Percentiles rank a stretch among this genome's conserved stretches.
phyloP scores from a whole-genome alignment of 1,140 invertebrate genomes.

The Drosophila subpulchrella region DNA sequence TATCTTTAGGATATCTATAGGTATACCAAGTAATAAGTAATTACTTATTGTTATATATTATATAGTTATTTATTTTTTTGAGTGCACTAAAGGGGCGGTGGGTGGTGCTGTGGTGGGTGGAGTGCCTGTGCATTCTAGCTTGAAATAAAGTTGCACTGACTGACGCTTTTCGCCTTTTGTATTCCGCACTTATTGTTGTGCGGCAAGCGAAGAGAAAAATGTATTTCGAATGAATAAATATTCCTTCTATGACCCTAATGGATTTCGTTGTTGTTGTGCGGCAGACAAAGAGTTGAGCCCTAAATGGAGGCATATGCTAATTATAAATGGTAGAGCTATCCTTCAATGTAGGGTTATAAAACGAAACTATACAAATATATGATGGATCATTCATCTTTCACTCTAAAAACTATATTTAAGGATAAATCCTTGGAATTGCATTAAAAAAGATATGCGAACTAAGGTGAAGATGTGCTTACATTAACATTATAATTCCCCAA shows the following conservation, averaged over 20 bases:
- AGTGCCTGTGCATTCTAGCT: conserved; percentile 74
- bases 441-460: too few species aligned
- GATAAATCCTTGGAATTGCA: too few species aligned
- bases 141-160: conserved; percentile 79
- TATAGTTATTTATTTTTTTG: too few species aligned
- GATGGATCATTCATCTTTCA: neutral
- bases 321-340: conserved; percentile 33
- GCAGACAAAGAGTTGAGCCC: conserved; percentile 38
- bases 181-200: conserved; percentile 73
- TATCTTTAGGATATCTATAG: too few species aligned
- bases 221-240: conserved; percentile 58
- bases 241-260: conserved; percentile 60
- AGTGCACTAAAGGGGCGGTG: neutral
- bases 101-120: neutral
- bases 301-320: conserved; percentile 67
- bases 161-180: conserved; percentile 81
- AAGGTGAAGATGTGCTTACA: too few species aligned
- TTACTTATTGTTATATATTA: too few species aligned
- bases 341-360: neutral
- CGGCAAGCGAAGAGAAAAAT: conserved; percentile 47
- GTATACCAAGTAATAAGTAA: too few species aligned
- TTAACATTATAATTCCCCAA: too few species aligned
- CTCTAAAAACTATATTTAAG: neutral
- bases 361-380: neutral
- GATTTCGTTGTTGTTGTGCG: conserved; percentile 43